Base-by-base conservation (phyloP, 2,113 vertebrate genomes). In the Bolborhynchus lineola region DNA sequence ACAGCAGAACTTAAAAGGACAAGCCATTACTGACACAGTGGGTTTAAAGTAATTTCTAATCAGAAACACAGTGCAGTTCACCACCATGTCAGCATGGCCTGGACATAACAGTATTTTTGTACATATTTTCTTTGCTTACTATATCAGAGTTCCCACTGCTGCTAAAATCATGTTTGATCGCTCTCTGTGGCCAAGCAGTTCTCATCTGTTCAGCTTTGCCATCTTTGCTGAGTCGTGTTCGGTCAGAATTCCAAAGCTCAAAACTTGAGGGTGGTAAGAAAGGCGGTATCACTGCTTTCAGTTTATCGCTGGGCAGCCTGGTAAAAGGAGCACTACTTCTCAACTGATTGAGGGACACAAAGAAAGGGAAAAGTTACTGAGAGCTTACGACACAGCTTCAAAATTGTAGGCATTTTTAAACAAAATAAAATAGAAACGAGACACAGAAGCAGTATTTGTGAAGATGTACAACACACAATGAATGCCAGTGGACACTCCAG, bases 261-360 rank as follows among this genome's bases (percentile, higher is more conserved):
- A 99, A 99, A 97, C 98, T 99, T 55, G 99, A 99, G 13, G 99
- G 99, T 2, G 99, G 99, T 83, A 99, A 96, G 95, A 99, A 99
- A 35, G 99, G 99, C 2, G 99, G 99, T 88, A 99, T 99, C 83
- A 99, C 99, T 3, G 99, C 99, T 97, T 99, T 99, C 80, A 99
- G 98, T 89, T 99, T 99, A 97, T 99, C 99, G 2, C 98, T 99
- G 33, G 99, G 99, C 75, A 99, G 98, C 37, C 99, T 98, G 39
- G 99, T 99, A 92, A 98, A 98, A 1, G 99, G 99, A 6, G 99
- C 99, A 26, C 99, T 99, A 3, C 98, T 99, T 93, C 99, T 97
- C 78, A 99, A 82, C 98, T 98, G 94, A 88, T 79, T 94, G 44
- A 86, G 41, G 50, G 63, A 79, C 88, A 87, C 8, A 90, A 49